phyloP scores from a whole-genome alignment of 2,113 vertebrate species.

The Nematolebias whitei region DNA sequence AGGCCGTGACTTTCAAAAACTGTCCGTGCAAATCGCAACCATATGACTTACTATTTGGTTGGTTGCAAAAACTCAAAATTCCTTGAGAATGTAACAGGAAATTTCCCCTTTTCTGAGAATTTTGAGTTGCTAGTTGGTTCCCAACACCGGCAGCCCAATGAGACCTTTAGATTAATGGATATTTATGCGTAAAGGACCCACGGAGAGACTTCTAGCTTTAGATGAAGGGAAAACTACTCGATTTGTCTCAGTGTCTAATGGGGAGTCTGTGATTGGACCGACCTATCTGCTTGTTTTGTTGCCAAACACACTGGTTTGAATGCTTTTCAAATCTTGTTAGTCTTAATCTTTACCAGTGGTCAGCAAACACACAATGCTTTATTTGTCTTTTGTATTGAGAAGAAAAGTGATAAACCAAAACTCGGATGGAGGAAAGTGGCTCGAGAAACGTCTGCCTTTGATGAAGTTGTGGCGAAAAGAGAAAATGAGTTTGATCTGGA shows the following conservation, averaged over 20 bases:
- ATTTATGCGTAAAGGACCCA: too few species aligned
- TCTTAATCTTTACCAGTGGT: conserved; percentile 30
- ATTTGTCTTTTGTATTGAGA: background rate
- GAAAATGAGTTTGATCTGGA: background rate
- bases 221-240: too few species aligned
- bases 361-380: conserved; percentile 7
- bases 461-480: conserved; percentile 13
- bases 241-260: conserved; percentile 1
- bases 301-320: conserved; percentile 49
- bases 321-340: conserved; percentile 47
- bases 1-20: too few species aligned
- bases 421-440: background rate
- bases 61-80: background rate
- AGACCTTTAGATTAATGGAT: too few species aligned
- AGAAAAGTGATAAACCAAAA: background rate
- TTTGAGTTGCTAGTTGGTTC: too few species aligned
- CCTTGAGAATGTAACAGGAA: too few species aligned
- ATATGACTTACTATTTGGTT: conserved; percentile 26
- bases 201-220: too few species aligned
- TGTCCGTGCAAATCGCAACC: background rate
- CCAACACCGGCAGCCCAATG: too few species aligned
- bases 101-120: too few species aligned
- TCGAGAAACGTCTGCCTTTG: conserved; percentile 39
- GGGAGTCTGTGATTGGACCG: too few species aligned
- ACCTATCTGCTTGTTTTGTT: too few species aligned